Evolutionary conservation across 2,113 vertebrate genomes (phyloP), one percentile per base, ranked within the genome.

Genomic region (Hyaena hyaena): DNA sequence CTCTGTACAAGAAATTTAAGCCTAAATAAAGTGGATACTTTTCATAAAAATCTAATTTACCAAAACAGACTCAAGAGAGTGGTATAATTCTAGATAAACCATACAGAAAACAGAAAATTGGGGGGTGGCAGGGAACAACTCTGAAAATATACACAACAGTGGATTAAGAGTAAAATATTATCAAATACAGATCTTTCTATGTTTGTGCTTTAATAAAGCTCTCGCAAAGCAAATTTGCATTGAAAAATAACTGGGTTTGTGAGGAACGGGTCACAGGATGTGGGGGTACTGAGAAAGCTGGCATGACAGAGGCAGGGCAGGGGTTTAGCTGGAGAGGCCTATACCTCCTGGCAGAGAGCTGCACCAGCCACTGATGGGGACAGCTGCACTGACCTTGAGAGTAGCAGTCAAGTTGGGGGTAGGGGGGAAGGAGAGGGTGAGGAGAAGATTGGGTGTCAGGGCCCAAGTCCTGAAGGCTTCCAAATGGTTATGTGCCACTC

Each of bases 241-340:
- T 87, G 45, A 66, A 53, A 86, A 63, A 61, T 76, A 50, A 45
- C 4, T 5, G 9, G 3, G 23, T 7, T 66, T 35, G 3, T n/a
- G 9, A 6, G 5, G n/a, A 86, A 71, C 24, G 63, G 24, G 1
- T 53, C 10, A 35, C 16, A 55, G 4, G 55, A 31, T 31, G 2
- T 31, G 5, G 5, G 17, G 1, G 55, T 24, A 65, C 10, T 14
- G n/a, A 1, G 7, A 2, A 24, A 33, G 5, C 28, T 35, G 21
- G 10, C 12, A 10, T 11, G 4, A 50, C 12, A 2, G 23, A 79
- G 8, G 8, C 11, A 15, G 43, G 48, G 17, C 0, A 3, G 2
- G 26, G 2, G 0, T n/a, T 10, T 71, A 28, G 11, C 10, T 4
- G 19, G 26, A 8, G 31, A 61, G 10, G 19, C 35, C 5, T 48